Base-by-base conservation (phyloP, 2,888 invertebrate genomes). In the Cataglyphis rosenhaueri region DNA sequence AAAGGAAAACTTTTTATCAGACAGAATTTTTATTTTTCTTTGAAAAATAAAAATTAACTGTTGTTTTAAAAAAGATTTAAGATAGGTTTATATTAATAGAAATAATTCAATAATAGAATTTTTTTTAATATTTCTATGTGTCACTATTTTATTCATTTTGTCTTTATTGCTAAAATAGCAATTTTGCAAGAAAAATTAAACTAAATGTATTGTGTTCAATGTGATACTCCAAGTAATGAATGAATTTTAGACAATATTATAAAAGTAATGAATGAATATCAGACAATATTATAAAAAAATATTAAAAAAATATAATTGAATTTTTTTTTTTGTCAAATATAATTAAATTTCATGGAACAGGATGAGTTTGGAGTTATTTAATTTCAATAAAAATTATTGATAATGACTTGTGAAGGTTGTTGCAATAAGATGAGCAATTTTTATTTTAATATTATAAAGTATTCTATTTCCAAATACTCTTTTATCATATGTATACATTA, bases 401-500 rank as follows among this genome's bases (percentile, higher is more conserved):
- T 32, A 44, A 44, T 44, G 4, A 44, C 15, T 44, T 41, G 35
- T 64, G 8, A 65, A 75, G 15, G 25, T 38, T 55, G 10, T 38
- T 38, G 44, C 6, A 41, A 44, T 48, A 3, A 76, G 35, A 55
- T 55, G 25, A 76, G 38, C 48, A 75, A 12, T 18, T 65, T 68
- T 21, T 12, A 66, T 48, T 5, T 44, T 48, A 32, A 64, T 52
- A 12, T 44, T 44, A 18, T 25, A 55, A 76, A 44, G 48, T 44
- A 55, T 76, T 66, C 66, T 66, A 76, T 66, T 66, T 55, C 41
- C 10, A 74, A 12, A 32, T 18, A 62, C 55, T 15, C 18, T 55
- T 64, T 44, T 21, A 25, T 18, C 6, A 32, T 35, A 75, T 75
- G 75, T 75, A 66, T 75, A 76, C 76, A 76, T 70, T 48, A 48